Evolutionary conservation across 2,888 invertebrate species (phyloP).

Genomic region (Eudasyphora cyanicolor): DNA sequence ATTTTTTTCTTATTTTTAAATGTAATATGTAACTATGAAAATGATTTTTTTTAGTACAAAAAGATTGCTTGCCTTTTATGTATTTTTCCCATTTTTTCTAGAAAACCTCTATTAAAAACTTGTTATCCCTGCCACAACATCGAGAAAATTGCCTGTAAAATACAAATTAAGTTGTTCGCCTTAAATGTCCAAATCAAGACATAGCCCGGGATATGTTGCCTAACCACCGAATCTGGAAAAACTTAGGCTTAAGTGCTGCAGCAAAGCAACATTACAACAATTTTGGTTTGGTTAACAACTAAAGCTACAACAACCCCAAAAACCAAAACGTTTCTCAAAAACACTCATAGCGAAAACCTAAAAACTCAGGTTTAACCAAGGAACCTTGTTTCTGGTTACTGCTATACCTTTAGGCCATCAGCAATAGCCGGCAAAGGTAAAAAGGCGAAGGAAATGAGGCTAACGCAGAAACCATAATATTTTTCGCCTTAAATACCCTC

Average conservation of each 20-base stretch:
- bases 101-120: constrained; percentile 27
- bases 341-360: neutral
- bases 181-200: neutral
- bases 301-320: constrained; percentile 6
- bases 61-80: too few species aligned
- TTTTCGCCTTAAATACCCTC: constrained; percentile 36
- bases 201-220: neutral
- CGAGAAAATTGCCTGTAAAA: constrained; percentile 48
- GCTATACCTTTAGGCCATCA: neutral
- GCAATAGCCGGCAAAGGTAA: neutral
- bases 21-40: too few species aligned
- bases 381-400: neutral
- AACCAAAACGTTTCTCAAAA: neutral
- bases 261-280: constrained; percentile 45
- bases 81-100: too few species aligned
- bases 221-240: neutral
- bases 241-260: constrained; percentile 28
- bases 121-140: constrained; percentile 31
- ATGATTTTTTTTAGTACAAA: too few species aligned
- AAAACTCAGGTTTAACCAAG: constrained; percentile 7
- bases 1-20: too few species aligned
- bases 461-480: neutral
- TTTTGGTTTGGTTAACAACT: constrained; percentile 28
- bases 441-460: neutral
- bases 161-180: constrained; percentile 50